Evolutionary conservation across 2,888 invertebrate species (phyloP).

Genomic region (Scrobipalpa costella): DNA sequence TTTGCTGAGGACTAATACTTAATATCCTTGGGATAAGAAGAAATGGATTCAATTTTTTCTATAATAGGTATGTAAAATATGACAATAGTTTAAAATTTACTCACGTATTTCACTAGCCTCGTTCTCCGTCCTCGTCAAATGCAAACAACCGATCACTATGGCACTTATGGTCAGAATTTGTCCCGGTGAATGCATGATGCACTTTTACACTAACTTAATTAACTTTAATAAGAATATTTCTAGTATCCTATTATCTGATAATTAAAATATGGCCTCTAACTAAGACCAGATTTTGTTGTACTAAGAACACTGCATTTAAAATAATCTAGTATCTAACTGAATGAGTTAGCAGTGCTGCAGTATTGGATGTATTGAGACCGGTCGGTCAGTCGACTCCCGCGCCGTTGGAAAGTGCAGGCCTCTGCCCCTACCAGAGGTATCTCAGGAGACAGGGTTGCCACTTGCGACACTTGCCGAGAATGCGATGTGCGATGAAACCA

Average conservation of each 20-base stretch:
- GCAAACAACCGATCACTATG: conserved; percentile 53
- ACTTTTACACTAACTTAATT: neutral
- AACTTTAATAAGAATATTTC: neutral
- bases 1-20: too few species aligned
- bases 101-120: conserved; percentile 52
- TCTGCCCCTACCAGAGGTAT: conserved; percentile 47
- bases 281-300: neutral
- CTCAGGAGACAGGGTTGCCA: neutral
- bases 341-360: neutral
- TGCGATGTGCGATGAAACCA: neutral
- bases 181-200: conserved; percentile 45
- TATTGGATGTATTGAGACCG: conserved; percentile 5
- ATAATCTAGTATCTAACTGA: neutral
- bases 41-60: too few species aligned
- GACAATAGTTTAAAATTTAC: neutral
- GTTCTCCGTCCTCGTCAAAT: conserved; percentile 46
- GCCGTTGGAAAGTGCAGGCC: conserved; percentile 52
- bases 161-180: conserved; percentile 48
- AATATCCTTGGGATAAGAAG: too few species aligned
- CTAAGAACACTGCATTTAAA: neutral
- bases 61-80: too few species aligned
- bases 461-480: conserved; percentile 48
- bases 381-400: neutral
- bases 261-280: neutral
- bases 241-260: neutral